phyloP scores from a whole-genome alignment of 2,888 invertebrate species.

The Pyrrhia umbra region DNA sequence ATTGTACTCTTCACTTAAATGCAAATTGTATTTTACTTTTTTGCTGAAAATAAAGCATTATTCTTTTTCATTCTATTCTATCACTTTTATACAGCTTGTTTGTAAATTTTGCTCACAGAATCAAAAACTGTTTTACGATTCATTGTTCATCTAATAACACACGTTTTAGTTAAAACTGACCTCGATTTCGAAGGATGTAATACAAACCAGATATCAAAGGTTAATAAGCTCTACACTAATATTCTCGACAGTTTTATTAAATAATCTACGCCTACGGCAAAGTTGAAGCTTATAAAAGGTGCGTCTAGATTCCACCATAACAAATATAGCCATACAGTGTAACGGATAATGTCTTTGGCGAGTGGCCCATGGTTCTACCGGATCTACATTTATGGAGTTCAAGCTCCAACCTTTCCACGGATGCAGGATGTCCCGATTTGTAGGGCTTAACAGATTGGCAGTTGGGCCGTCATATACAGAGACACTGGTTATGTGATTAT shows the following conservation, averaged over 20 bases:
- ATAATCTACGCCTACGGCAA: slow-evolving; percentile 24
- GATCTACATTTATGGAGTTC: slow-evolving; percentile 37
- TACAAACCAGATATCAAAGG: slow-evolving; percentile 24
- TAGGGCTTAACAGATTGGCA: slow-evolving; percentile 26
- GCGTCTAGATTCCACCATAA: too few relatives aligned
- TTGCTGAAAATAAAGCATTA: too few relatives aligned
- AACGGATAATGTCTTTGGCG: slow-evolving; percentile 14
- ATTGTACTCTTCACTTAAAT: too few relatives aligned
- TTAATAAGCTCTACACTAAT: slow-evolving; percentile 16
- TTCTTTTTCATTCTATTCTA: too few relatives aligned
- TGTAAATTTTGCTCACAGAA: too few relatives aligned
- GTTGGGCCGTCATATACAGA: slow-evolving; percentile 16
- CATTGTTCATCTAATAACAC: too few relatives aligned
- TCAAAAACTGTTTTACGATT: too few relatives aligned
- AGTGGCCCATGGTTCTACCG: slow-evolving; percentile 3
- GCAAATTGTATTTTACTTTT: too few relatives aligned
- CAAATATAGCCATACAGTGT: slow-evolving; percentile 1
- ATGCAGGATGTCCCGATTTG: slow-evolving; percentile 47
- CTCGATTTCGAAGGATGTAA: slow-evolving; percentile 10
- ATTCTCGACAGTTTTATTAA: slow-evolving; percentile 35
- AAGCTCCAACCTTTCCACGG: slow-evolving; percentile 20
- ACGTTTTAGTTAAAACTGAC: neutral
- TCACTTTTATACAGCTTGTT: too few relatives aligned
- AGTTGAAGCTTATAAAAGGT: slow-evolving; percentile 7
- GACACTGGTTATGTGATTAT: neutral